A percentile compares a stretch with the other conserved stretches of the same genome.
These are phyloP conservation scores for Salarias fasciatus DNA, from an alignment of 2,797 vertebrate species.

Conservation along the genomic window DNA sequence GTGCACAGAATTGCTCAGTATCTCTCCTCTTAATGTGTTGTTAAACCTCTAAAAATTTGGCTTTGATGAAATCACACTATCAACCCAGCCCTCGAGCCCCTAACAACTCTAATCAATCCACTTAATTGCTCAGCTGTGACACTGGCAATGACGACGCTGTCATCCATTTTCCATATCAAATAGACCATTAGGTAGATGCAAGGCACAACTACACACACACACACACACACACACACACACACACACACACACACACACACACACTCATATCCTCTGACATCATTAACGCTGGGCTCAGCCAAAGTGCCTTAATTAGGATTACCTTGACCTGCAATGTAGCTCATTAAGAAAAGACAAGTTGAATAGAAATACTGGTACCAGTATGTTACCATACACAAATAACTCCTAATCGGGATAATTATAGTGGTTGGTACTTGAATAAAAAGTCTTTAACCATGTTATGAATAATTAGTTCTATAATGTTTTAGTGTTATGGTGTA, in stretches of 20 bases:
- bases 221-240: constrained; percentile 5
- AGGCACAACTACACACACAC: constrained; percentile 7
- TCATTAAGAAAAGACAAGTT: constrained; percentile 55
- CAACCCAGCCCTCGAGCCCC: constrained; percentile 35
- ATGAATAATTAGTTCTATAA: constrained; percentile 14
- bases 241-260: constrained; percentile 17
- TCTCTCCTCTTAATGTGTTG: constrained; percentile 28
- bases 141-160: constrained; percentile 57
- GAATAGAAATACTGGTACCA: constrained; percentile 19
- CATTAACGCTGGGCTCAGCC: constrained; percentile 67
- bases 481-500: not conserved
- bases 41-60: constrained; percentile 44
- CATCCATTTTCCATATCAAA: constrained; percentile 71
- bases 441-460: constrained; percentile 22
- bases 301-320: constrained; percentile 69
- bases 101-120: constrained; percentile 72
- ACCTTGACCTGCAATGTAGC: constrained; percentile 71
- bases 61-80: constrained; percentile 49
- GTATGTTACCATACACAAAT: constrained; percentile 27
- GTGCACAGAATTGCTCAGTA: not conserved
- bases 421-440: constrained; percentile 20
- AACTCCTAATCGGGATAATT: constrained; percentile 43
- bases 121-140: constrained; percentile 67
- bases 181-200: constrained; percentile 68
- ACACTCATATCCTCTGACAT: constrained; percentile 26